phyloP scores from a whole-genome alignment of 2,888 invertebrate species.

The Stramonita haemastoma region DNA sequence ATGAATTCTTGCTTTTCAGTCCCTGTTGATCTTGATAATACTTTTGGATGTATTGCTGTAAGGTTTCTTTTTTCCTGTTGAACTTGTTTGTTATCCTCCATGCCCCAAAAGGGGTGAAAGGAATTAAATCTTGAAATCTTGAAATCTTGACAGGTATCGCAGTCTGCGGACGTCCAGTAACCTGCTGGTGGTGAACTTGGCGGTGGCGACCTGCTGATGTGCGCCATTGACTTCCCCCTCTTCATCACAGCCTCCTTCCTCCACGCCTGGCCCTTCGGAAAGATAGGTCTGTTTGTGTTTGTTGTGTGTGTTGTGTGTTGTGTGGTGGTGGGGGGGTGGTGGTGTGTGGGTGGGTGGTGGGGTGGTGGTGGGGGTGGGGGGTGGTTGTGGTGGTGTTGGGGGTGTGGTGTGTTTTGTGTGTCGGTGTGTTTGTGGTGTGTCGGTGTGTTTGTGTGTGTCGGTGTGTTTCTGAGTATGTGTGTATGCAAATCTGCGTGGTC shows the following conservation, averaged over 20 bases:
- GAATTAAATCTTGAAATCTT: too few species aligned
- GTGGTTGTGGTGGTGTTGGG: background rate
- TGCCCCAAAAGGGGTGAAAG: too few species aligned
- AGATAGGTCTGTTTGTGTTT: constrained; percentile 35
- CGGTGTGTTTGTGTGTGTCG: background rate
- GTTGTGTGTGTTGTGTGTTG: background rate
- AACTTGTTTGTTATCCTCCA: too few species aligned
- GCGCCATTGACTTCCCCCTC: constrained; percentile 52
- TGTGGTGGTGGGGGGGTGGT: background rate
- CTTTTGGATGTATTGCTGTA: too few species aligned
- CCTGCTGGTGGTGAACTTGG: constrained; percentile 54
- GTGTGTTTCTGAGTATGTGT: background rate
- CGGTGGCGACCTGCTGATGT: constrained; percentile 55
- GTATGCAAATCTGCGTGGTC: background rate
- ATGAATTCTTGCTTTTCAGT: too few species aligned
- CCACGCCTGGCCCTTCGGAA: constrained; percentile 49
- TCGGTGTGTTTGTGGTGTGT: background rate
- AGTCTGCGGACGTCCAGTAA: constrained; percentile 55
- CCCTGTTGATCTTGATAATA: too few species aligned
- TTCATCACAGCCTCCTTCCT: constrained; percentile 50
- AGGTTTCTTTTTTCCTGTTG: too few species aligned
- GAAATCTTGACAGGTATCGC: constrained; percentile 47
- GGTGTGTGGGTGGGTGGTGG: background rate
- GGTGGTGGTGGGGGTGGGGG: background rate
- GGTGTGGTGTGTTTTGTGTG: background rate